A percentile compares a stretch with the other conserved stretches of the same genome.
Conservation (phyloP, 2,888 invertebrate genomes). For the Drosophila prostipennis region DNA sequence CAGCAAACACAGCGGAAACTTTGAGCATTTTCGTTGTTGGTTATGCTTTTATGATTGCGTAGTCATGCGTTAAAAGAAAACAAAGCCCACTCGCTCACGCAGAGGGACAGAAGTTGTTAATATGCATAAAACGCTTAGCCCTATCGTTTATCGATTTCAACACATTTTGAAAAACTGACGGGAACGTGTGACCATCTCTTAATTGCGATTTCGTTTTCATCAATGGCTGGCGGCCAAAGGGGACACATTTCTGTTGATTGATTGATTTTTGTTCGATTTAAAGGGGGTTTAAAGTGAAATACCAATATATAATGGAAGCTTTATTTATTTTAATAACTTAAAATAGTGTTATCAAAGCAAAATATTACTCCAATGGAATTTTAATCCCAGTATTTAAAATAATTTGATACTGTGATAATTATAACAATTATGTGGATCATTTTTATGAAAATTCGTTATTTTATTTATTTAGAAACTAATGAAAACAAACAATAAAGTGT, state of each 20-base stretch:
- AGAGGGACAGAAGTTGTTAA: slow-evolving; percentile 37
- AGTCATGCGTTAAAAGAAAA: slow-evolving; percentile 46
- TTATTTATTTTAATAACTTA: too few relatives aligned
- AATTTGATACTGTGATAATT: too few relatives aligned
- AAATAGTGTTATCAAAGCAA: too few relatives aligned
- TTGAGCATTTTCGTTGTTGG: slow-evolving; percentile 36
- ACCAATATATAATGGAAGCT: too few relatives aligned
- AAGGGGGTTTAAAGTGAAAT: too few relatives aligned
- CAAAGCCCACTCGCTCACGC: neutral
- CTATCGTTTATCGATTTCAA: slow-evolving; percentile 55
- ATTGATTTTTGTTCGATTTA: neutral
- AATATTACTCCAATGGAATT: too few relatives aligned
- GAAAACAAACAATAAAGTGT: too few relatives aligned
- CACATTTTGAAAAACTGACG: slow-evolving; percentile 36
- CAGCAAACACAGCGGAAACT: slow-evolving; percentile 40
- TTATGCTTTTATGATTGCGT: slow-evolving; percentile 53
- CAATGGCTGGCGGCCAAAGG: slow-evolving; percentile 1
- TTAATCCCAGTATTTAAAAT: too few relatives aligned
- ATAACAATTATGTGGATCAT: too few relatives aligned
- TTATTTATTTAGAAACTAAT: too few relatives aligned
- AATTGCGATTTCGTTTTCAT: slow-evolving; percentile 34
- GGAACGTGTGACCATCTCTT: slow-evolving; percentile 36
- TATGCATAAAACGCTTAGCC: slow-evolving; percentile 57
- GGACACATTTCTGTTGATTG: neutral
- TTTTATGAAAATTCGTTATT: too few relatives aligned